A percentile compares a stretch with the other conserved stretches of the same genome.
Conservation (phyloP, 2,797 vertebrate genomes). For the Erethizon dorsatum region DNA sequence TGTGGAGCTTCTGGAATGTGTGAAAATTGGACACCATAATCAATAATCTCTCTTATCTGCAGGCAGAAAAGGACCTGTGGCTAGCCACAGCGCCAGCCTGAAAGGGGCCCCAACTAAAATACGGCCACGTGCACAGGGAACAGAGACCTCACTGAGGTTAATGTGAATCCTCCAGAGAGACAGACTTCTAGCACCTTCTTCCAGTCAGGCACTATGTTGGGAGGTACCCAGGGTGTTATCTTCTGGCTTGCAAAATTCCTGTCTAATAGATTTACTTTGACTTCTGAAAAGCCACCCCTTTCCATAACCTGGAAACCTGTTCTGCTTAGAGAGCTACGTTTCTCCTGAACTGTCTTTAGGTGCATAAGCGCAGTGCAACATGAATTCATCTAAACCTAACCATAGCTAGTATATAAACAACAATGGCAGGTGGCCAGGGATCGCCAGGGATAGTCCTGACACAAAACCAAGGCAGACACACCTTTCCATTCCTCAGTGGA, state of each 20-base stretch:
- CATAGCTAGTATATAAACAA: background rate
- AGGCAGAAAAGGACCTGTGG: conserved; percentile 22
- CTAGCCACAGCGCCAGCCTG: background rate
- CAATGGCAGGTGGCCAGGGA: background rate
- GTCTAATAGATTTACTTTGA: background rate
- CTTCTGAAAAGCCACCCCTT: background rate
- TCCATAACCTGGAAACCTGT: background rate
- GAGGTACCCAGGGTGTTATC: background rate
- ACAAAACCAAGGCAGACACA: background rate
- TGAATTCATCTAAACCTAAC: background rate
- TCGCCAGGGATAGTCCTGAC: background rate
- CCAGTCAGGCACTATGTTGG: background rate
- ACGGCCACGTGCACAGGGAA: background rate
- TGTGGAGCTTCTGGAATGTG: conserved; percentile 65
- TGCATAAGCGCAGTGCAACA: fast-evolving
- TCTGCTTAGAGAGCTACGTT: background rate
- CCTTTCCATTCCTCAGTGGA: background rate
- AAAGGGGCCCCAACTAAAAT: background rate
- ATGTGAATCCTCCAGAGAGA: background rate
- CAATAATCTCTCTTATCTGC: conserved; percentile 31
- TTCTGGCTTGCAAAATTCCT: conserved; percentile 8
- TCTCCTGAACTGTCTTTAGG: background rate
- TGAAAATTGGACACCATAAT: conserved; percentile 49
- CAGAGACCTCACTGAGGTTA: background rate
- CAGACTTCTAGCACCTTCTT: background rate